A percentile compares a stretch with the other conserved stretches of the same genome.
Evolutionary conservation across 1,140 invertebrate species (phyloP).

Genomic region (Planococcus citri): DNA sequence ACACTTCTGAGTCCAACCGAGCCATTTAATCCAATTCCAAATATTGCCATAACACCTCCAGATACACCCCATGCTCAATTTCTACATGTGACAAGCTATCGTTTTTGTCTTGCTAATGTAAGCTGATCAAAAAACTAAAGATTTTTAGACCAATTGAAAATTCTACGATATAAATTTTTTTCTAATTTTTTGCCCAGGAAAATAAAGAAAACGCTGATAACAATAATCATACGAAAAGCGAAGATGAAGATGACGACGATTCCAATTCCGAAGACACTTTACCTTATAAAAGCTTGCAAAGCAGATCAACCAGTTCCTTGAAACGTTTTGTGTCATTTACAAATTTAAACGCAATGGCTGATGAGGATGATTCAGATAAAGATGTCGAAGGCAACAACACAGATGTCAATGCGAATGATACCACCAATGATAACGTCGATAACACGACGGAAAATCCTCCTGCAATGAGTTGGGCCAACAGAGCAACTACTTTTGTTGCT

Average conservation of each 20-base stretch:
- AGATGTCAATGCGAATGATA: background rate
- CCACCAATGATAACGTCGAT: too few relatives aligned
- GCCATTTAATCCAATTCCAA: constrained; percentile 1
- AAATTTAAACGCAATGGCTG: background rate
- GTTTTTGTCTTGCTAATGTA: too few relatives aligned
- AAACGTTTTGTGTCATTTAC: constrained; percentile 6
- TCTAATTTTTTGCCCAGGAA: background rate
- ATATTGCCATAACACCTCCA: background rate
- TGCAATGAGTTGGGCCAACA: constrained; percentile 47
- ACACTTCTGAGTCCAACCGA: background rate
- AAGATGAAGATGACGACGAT: background rate
- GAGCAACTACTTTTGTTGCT: constrained; percentile 60
- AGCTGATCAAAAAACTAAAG: too few relatives aligned
- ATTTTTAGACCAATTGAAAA: too few relatives aligned
- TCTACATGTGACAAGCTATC: too few relatives aligned
- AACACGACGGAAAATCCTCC: background rate
- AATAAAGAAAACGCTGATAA: background rate
- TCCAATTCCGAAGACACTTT: background rate
- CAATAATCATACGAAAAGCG: background rate
- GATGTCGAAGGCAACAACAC: background rate
- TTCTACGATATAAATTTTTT: background rate
- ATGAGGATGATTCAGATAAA: background rate
- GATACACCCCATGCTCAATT: background rate
- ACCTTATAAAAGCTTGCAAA: constrained; percentile 11
- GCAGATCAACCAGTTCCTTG: background rate